A percentile compares a stretch with the other conserved stretches of the same genome.
phyloP scores from a whole-genome alignment of 1,140 invertebrate species.

The Drosophila albomicans region DNA sequence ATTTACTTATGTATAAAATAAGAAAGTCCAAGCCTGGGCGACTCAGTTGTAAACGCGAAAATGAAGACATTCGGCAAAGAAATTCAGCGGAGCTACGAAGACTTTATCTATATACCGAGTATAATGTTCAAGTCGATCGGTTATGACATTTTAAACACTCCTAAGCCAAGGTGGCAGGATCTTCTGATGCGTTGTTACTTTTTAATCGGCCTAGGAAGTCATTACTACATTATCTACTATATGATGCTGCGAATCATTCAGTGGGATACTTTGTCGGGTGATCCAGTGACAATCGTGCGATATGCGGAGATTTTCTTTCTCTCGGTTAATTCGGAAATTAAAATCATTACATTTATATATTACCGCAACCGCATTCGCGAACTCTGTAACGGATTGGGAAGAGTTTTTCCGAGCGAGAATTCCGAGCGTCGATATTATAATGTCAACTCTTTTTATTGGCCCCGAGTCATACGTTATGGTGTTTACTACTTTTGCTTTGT shows the following conservation, averaged over 20 bases:
- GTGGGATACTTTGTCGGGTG: conserved; percentile 49
- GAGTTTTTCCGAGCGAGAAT: conserved; percentile 27
- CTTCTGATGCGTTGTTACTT: conserved; percentile 34
- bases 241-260: conserved; percentile 37
- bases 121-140: conserved; percentile 51
- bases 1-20: conserved; percentile 7
- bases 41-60: conserved; percentile 6
- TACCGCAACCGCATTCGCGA: conserved; percentile 22
- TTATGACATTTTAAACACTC: conserved; percentile 43
- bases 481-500: conserved; percentile 36
- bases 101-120: conserved; percentile 51
- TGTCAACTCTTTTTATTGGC: conserved; percentile 47
- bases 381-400: conserved; percentile 7
- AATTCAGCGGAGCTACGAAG: conserved; percentile 34
- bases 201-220: conserved; percentile 22
- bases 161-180: conserved; percentile 34
- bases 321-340: conserved; percentile 43
- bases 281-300: conserved; percentile 42
- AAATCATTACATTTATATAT: conserved; percentile 40
- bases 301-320: conserved; percentile 44
- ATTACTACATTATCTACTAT: conserved; percentile 28
- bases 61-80: not conserved
- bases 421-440: conserved; percentile 10
- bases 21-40: not conserved
- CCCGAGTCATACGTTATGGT: conserved; percentile 17